Evolutionary conservation across 2,797 vertebrate genomes (phyloP).

Genomic region (Vipera ursinii): DNA sequence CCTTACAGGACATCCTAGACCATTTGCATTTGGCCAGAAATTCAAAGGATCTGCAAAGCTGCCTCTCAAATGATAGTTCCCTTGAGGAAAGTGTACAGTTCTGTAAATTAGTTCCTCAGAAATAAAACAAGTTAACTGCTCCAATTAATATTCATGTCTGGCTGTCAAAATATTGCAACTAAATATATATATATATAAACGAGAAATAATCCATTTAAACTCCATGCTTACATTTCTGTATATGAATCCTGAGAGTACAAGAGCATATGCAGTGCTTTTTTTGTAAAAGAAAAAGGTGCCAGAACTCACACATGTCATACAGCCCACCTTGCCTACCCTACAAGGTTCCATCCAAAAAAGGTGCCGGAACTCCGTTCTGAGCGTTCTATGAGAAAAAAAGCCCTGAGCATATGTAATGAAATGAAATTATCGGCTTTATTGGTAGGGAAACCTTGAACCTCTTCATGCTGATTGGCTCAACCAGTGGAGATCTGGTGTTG

Average conservation of each 20-base stretch:
- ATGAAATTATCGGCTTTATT: neutral
- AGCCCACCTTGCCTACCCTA: too few relatives aligned
- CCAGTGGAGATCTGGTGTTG: neutral
- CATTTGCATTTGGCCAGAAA: neutral
- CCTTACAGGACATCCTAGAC: neutral
- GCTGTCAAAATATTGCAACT: neutral
- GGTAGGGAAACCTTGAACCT: neutral
- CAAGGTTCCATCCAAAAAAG: too few relatives aligned
- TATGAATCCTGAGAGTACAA: neutral
- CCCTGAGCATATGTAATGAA: neutral
- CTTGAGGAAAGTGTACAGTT: neutral
- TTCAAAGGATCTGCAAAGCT: neutral
- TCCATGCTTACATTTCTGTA: neutral
- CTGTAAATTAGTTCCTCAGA: neutral
- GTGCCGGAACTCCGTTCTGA: too few relatives aligned
- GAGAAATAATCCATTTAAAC: neutral
- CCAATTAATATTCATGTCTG: neutral
- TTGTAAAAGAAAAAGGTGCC: too few relatives aligned
- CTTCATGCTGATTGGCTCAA: neutral
- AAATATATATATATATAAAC: neutral
- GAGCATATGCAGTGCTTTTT: too few relatives aligned
- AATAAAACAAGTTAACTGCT: neutral
- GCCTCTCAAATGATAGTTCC: neutral
- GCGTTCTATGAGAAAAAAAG: too few relatives aligned
- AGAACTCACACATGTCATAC: too few relatives aligned